Evolutionary conservation across 1,140 invertebrate genomes (phyloP).

Genomic region (Gerris buenoi): DNA sequence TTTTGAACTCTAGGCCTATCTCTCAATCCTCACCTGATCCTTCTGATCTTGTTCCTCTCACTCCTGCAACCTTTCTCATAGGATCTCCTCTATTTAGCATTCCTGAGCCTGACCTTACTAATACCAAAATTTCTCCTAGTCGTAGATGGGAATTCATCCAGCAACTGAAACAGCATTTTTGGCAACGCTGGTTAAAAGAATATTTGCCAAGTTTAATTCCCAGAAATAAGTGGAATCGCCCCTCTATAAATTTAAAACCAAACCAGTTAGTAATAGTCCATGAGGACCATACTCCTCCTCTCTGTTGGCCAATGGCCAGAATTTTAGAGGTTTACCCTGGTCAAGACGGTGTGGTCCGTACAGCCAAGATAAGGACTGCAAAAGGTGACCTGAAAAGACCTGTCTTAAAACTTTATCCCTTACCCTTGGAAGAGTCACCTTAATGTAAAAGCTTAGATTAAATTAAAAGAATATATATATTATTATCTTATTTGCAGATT

Average conservation of each 20-base stretch:
- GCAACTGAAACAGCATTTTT: neutral
- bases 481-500: too few relatives aligned
- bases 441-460: too few relatives aligned
- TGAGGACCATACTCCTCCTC: neutral
- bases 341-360: neutral
- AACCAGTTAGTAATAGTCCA: neutral
- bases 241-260: neutral
- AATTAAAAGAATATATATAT: too few relatives aligned
- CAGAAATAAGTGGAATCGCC: neutral
- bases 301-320: neutral
- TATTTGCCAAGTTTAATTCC: neutral
- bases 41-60: constrained; percentile 23
- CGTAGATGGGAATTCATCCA: neutral
- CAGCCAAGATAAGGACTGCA: neutral
- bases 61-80: constrained; percentile 25
- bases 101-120: neutral
- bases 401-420: neutral
- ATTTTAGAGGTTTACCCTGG: neutral
- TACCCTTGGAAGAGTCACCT: too few relatives aligned
- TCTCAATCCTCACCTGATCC: constrained; percentile 25
- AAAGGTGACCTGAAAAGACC: neutral
- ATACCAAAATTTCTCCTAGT: neutral
- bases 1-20: constrained; percentile 29
- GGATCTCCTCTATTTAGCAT: neutral
- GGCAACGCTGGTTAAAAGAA: neutral